Evolutionary conservation across 64 coral and sea anemone species (phyloP).

Genomic region (Dendronephthya gigantea): DNA sequence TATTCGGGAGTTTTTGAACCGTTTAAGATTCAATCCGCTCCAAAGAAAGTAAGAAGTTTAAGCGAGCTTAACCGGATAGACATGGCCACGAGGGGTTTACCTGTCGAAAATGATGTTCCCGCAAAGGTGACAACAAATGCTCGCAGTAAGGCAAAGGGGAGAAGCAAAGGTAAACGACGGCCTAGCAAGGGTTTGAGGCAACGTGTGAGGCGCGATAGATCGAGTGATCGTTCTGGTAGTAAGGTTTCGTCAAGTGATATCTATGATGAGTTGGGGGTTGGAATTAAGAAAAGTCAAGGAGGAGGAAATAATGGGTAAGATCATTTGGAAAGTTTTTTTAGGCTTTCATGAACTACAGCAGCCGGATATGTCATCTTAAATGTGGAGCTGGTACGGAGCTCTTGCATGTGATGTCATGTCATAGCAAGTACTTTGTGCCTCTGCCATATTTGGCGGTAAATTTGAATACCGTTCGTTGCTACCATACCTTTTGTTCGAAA

Average conservation of each 20-base stretch:
- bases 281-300: too few species aligned
- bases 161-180: not conserved
- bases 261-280: too few species aligned
- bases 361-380: too few species aligned
- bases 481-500: too few species aligned
- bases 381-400: too few species aligned
- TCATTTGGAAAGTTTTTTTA: too few species aligned
- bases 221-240: not conserved
- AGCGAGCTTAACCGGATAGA: not conserved
- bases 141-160: not conserved
- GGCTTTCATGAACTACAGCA: too few species aligned
- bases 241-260: not conserved
- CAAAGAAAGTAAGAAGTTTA: not conserved
- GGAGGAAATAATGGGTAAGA: too few species aligned
- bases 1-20: not conserved
- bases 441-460: too few species aligned
- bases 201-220: not conserved
- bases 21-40: not conserved
- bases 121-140: not conserved
- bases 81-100: not conserved
- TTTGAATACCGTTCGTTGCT: too few species aligned
- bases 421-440: too few species aligned
- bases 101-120: not conserved
- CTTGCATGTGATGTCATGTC: too few species aligned
- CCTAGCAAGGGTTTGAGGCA: not conserved